Conservation (phyloP, 2,888 invertebrate genomes). For the Lagria hirta region DNA sequence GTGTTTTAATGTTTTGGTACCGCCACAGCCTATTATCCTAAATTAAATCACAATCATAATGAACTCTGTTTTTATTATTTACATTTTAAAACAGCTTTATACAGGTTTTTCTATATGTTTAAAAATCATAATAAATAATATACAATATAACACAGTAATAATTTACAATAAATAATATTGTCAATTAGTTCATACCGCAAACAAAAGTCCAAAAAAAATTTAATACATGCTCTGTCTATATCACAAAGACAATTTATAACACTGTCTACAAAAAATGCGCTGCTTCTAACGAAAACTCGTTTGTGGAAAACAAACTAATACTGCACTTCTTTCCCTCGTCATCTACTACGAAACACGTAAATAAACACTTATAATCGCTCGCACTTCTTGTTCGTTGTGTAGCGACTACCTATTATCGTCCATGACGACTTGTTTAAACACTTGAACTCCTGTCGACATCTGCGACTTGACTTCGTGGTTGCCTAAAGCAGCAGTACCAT, state of each 20-base stretch:
- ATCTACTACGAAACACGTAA: conserved; percentile 11
- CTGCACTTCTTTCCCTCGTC: conserved; percentile 4
- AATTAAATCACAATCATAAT: too few species aligned
- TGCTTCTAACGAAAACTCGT: conserved; percentile 27
- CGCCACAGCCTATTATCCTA: too few species aligned
- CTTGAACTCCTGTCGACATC: conserved; percentile 67
- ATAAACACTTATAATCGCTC: conserved; percentile 6
- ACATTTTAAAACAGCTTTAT: conserved; percentile 19
- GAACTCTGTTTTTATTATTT: conserved; percentile 13
- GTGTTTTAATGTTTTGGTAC: too few species aligned
- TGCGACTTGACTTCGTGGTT: conserved; percentile 79
- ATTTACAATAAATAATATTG: conserved; percentile 48
- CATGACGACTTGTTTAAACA: conserved; percentile 76
- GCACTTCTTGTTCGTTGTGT: conserved; percentile 7
- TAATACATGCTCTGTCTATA: conserved; percentile 43
- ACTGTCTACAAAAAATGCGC: conserved; percentile 32
- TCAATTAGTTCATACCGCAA: conserved; percentile 40
- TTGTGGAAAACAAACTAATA: conserved; percentile 11
- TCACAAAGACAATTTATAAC: conserved; percentile 53
- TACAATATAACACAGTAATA: conserved; percentile 33
- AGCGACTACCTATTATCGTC: conserved; percentile 68
- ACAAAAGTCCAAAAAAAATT: conserved; percentile 34
- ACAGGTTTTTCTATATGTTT: conserved; percentile 16
- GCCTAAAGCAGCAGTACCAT: conserved; percentile 85
- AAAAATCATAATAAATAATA: conserved; percentile 25